Base-by-base conservation (phyloP, 53 echinoderm and acorn worm genomes). In the Echinarachnius parma region DNA sequence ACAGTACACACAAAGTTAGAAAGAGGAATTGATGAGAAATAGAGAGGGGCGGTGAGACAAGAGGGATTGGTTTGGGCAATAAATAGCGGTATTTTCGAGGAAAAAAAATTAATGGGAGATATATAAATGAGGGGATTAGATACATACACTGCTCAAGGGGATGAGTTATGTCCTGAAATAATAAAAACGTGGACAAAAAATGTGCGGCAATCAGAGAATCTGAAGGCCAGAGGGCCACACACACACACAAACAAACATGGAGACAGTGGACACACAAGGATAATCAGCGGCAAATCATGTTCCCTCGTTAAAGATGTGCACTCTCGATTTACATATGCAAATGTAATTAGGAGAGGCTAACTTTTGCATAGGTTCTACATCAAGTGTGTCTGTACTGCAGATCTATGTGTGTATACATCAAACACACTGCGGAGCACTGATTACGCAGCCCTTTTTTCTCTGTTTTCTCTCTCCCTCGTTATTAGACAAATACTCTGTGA, bases 291-390 rank as follows among this genome's bases (percentile, higher is more conserved):
- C 47, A 21, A 18, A 65, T 47, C 39, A 28, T 45, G 65, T 65
- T 65, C 44, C 26, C 45, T 47, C 29, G 65, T 46, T 65, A 65
- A n/a, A 62, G 44, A 14, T 62, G 34, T 39, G 15, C 19, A 30
- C 46, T 46, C n/a, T 35, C 39, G 45, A 65, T 65, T 65, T 65
- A 65, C 65, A 68, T 68, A 68, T 68, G 68, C 68, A 68, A 68
- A 68, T 68, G 68, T 52, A 68, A 68, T 52, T 68, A 50, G 65
- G 65, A 65, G 44, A 65, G 65, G 65, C 13, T 39, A 13, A 39
- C 13, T 13, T 46, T 11, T 24, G 46, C 22, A 39, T 2, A 1
- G 15, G n/a, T n/a, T n/a, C n/a, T n/a, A n/a, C 39, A 39, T 39
- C 13, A 9, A 9, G 7, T 39, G 7, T 9, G 7, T 39, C 39